These are phyloP conservation scores for Otus sunia DNA, from an alignment of 2,113 vertebrate genomes.

Conservation along the genomic window DNA sequence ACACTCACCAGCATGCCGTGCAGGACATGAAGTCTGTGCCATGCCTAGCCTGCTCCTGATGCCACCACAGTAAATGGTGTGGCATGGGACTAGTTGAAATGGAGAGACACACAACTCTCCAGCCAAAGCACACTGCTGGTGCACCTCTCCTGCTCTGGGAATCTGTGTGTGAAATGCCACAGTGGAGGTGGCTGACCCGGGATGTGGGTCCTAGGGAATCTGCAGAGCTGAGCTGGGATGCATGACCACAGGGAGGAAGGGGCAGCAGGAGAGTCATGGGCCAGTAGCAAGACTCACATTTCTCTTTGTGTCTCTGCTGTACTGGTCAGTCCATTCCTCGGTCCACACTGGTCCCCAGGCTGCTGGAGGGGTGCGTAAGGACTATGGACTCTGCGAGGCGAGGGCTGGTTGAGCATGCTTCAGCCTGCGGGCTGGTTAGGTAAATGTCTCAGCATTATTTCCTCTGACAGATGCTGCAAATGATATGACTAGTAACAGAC, in stretches of 20 bases:
- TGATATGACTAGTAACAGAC: not conserved
- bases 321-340: not conserved
- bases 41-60: not conserved
- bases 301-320: not conserved
- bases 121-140: not conserved
- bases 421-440: not conserved
- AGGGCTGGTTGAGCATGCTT: not conserved
- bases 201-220: rapidly evolving
- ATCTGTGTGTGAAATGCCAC: not conserved
- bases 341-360: not conserved
- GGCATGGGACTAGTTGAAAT: not conserved
- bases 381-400: not conserved
- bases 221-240: not conserved
- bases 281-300: not conserved
- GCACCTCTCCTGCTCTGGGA: not conserved
- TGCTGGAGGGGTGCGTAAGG: not conserved
- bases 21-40: not conserved
- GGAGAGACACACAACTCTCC: not conserved
- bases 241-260: not conserved
- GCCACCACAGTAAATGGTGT: no score
- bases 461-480: not conserved
- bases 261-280: not conserved
- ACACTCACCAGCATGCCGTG: rapidly evolving
- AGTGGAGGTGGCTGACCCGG: not conserved
- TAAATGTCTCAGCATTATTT: not conserved